Evolutionary conservation across 2,797 vertebrate species (phyloP), one percentile per base, ranked within the genome.

Genomic region (Orientallactaga sibirica): DNA sequence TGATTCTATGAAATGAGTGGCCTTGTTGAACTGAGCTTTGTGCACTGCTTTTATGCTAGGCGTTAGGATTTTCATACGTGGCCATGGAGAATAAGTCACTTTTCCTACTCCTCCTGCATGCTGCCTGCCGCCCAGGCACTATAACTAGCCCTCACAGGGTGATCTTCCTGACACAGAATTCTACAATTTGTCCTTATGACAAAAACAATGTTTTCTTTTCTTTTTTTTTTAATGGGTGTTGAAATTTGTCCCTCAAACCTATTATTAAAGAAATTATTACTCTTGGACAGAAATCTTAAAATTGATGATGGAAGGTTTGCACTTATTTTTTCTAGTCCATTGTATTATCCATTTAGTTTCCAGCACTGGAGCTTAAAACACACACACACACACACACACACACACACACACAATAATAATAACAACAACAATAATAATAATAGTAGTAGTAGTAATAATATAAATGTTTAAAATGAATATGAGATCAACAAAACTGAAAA

Each of bases 31-130:
- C 20, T 7, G 15, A 84, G 67, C 18, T 25, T 48, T 55, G 10
- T 41, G 48, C 27, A n/a, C 20, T 15, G 4, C 33, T 71, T 19
- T 76, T 10, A 27, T 12, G 6, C 8, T 68, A 20, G 24, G 4
- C 41, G 55, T 43, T 43, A 33, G 14, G 20, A 41, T 71, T 74
- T 75, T 79, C 16, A n/a, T 48, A 64, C 20, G 29, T 43, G 62
- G 22, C 41, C 55, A n/a, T 7, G 0, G 0, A 70, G 8, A 84
- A 73, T 43, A 16, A 25, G 2, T 64, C 19, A 12, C 19, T 52
- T 37, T 55, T 15, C 4, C 22, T 25, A 3, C 7, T 43, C 7
- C 20, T 3, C 12, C 2, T 2, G 16, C 25, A 20, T 2, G 5
- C 4, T 6, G 5, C 18, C n/a, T 73, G 33, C 15, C 66, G 91